Percentiles rank a stretch among this genome's conserved stretches.
These are phyloP conservation scores for Conopomorpha cramerella DNA, from an alignment of 1,140 invertebrate species.

Conservation along the genomic window DNA sequence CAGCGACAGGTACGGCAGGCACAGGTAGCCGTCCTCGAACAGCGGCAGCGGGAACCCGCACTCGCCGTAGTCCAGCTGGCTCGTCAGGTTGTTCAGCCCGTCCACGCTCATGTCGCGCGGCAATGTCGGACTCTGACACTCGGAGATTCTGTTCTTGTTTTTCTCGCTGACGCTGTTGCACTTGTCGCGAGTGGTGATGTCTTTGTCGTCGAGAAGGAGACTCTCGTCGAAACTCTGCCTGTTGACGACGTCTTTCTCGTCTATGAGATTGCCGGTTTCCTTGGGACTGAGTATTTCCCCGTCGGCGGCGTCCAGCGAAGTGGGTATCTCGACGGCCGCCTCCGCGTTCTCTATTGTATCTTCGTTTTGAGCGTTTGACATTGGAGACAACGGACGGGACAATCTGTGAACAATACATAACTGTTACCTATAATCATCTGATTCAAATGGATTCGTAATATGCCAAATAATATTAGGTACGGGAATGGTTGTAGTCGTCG, in stretches of 20 bases:
- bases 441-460: too few relatives aligned
- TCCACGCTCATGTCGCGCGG: conserved; percentile 59
- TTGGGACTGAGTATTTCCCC: conserved; percentile 33
- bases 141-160: conserved; percentile 43
- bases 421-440: too few relatives aligned
- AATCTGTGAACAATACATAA: conserved; percentile 56
- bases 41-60: conserved; percentile 88
- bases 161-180: conserved; percentile 55
- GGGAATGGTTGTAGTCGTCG: too few relatives aligned
- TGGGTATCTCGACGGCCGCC: conserved; percentile 20
- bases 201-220: conserved; percentile 29
- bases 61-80: conserved; percentile 69
- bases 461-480: too few relatives aligned
- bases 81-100: conserved; percentile 50
- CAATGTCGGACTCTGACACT: conserved; percentile 51
- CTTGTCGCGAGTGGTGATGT: conserved; percentile 39
- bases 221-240: conserved; percentile 49
- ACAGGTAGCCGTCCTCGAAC: conserved; percentile 92
- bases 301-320: conserved; percentile 32
- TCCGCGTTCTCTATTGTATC: conserved; percentile 21
- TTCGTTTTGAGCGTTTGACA: conserved; percentile 62
- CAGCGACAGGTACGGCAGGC: conserved; percentile 94
- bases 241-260: conserved; percentile 48
- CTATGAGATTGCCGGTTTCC: conserved; percentile 41
- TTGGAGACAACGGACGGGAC: conserved; percentile 79